Evolutionary conservation across 2,797 vertebrate species (phyloP).

Genomic region (Sebastes itinus): DNA sequence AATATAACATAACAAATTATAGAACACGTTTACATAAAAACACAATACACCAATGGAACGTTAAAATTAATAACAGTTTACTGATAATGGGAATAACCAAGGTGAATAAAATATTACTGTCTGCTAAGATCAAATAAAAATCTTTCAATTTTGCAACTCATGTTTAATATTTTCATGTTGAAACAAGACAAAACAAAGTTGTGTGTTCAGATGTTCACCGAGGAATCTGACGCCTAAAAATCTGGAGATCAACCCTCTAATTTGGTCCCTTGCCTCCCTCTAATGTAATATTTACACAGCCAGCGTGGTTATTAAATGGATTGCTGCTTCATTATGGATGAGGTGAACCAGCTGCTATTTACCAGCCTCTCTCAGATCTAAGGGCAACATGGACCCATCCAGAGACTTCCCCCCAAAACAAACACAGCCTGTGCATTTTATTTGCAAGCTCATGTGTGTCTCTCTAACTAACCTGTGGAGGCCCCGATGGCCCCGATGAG

Average conservation of each 20-base stretch:
- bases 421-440: constrained; percentile 12
- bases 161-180: background rate
- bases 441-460: background rate
- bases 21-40: fast-evolving
- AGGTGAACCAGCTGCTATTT: constrained; percentile 86
- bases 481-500: constrained; percentile 96
- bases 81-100: background rate
- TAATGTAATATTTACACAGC: constrained; percentile 86
- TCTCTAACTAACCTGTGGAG: constrained; percentile 91
- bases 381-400: constrained; percentile 65
- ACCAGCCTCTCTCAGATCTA: constrained; percentile 77
- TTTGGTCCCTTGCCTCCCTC: constrained; percentile 76
- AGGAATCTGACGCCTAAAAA: constrained; percentile 67
- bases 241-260: constrained; percentile 77
- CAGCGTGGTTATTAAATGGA: constrained; percentile 74
- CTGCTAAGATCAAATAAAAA: background rate
- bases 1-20: too few relatives aligned
- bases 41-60: background rate
- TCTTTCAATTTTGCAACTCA: background rate
- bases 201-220: constrained; percentile 41
- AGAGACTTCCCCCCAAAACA: constrained; percentile 32
- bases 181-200: constrained; percentile 10
- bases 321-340: constrained; percentile 83
- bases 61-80: background rate
- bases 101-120: background rate